These are phyloP conservation scores for Drosophila prostipennis DNA, from an alignment of 2,888 invertebrate genomes.

Conservation along the genomic window DNA sequence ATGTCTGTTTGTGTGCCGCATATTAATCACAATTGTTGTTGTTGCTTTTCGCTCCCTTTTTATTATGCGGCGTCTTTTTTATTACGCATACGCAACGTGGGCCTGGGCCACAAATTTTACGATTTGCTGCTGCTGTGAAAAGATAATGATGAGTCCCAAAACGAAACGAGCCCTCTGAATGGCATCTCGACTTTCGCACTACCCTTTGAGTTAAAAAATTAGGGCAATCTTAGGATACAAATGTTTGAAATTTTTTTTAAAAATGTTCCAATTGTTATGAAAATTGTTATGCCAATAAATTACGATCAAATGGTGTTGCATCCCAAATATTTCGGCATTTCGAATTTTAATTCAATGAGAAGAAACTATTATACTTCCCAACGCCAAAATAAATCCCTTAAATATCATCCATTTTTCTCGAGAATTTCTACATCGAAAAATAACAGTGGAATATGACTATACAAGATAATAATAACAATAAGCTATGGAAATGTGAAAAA, in stretches of 20 bases:
- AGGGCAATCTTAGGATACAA: too few relatives aligned
- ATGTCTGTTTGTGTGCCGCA: constrained; percentile 26
- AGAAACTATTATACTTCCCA: neutral
- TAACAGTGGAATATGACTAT: too few relatives aligned
- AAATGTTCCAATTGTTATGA: neutral
- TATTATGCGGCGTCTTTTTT: constrained; percentile 46
- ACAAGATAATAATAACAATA: neutral
- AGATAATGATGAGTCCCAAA: constrained; percentile 42
- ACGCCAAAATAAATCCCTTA: too few relatives aligned
- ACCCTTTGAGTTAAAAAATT: neutral
- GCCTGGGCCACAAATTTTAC: constrained; percentile 45
- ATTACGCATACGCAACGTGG: constrained; percentile 60
- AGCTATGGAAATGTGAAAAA: neutral
- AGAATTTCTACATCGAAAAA: too few relatives aligned
- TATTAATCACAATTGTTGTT: constrained; percentile 47
- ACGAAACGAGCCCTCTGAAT: constrained; percentile 7
- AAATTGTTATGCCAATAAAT: neutral
- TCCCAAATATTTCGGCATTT: neutral
- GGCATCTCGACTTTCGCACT: neutral
- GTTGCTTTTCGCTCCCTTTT: constrained; percentile 34
- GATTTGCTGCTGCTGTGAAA: constrained; percentile 48
- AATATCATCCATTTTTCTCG: too few relatives aligned
- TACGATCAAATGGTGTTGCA: neutral
- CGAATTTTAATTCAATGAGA: neutral
- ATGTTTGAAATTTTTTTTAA: neutral